phyloP scores from a whole-genome alignment of 2,113 vertebrate species.

The Hemibagrus wyckioides region DNA sequence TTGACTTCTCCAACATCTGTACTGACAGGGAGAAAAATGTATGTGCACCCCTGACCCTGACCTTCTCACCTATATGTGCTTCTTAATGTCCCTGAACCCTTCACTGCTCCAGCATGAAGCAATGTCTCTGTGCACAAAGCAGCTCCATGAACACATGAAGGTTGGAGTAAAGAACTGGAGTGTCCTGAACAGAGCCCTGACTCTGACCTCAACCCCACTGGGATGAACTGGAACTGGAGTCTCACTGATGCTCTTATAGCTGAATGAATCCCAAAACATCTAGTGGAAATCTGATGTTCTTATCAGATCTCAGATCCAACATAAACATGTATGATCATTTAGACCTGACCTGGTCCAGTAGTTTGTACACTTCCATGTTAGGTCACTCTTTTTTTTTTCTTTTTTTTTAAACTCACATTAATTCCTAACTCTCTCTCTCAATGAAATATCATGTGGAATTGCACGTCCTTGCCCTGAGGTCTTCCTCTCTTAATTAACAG shows the following conservation, averaged over 20 bases:
- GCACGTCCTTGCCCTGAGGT: constrained; percentile 5
- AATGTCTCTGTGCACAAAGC: no score
- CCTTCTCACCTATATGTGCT: not conserved
- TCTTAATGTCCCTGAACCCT: accelerated
- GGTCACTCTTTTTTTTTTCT: not conserved
- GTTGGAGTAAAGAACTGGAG: no score
- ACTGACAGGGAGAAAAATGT: no score
- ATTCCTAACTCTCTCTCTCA: not conserved
- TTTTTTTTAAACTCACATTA: not conserved
- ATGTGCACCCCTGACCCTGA: not conserved
- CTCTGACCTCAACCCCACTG: no score
- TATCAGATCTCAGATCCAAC: not conserved
- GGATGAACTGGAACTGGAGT: no score
- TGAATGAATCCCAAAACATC: no score
- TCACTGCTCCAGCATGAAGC: no score
- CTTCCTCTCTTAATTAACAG: constrained; percentile 13
- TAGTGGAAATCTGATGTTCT: no score
- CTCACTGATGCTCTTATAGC: no score
- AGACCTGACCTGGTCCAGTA: not conserved
- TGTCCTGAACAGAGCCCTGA: no score
- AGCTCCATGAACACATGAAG: no score
- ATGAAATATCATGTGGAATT: not conserved
- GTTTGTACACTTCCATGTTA: not conserved
- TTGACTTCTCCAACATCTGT: no score
- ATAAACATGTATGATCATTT: not conserved